Base-by-base conservation (phyloP, 2,888 invertebrate genomes). In the Actias luna region DNA sequence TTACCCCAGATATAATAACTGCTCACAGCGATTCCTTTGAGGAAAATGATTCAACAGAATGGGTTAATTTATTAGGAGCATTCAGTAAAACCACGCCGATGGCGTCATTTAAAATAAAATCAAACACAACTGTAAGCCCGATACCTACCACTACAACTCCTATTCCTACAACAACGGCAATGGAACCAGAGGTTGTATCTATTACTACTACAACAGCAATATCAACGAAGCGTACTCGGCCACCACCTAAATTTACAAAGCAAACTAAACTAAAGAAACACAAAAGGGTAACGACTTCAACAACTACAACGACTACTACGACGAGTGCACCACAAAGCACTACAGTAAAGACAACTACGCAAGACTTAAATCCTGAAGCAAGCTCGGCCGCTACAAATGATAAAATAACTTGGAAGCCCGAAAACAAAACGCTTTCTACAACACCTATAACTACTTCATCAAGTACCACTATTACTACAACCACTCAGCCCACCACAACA, bases 21-120 rank as follows among this genome's bases (percentile, higher is more conserved):
- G 84, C 78, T 27, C 73, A 77, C 59, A 77, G 67, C 55, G 67
- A 71, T 61, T 67, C 71, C 16, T 71, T 71, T 36, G 81, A 84
- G 58, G 82, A 82, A 39, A 72, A 72, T 16, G 79, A 79, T 60
- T 66, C 77, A 1, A 76, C 87, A 73, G 76, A 86, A 65, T 91
- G 90, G 90, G 85, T 85, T 8, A 87, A 86, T 63, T 64, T 89
- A 67, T 73, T 92, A 63, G 82, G 85, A 59, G 87, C 89, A 25
- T 88, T 91, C 67, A 79, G 83, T 33, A 89, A 85, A 78, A 92
- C 91, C 8, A 89, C 89, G n/a, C 91, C 91, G 10, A 87, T 89
- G 85, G 80, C 74, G 22, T 75, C 83, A 0, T 72, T 83, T 36
- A 85, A 77, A 66, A 78, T 78, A 18, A 79, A 72, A 60, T 42